Base-by-base conservation (phyloP, 2,797 vertebrate species). In the Vipera latastei region DNA sequence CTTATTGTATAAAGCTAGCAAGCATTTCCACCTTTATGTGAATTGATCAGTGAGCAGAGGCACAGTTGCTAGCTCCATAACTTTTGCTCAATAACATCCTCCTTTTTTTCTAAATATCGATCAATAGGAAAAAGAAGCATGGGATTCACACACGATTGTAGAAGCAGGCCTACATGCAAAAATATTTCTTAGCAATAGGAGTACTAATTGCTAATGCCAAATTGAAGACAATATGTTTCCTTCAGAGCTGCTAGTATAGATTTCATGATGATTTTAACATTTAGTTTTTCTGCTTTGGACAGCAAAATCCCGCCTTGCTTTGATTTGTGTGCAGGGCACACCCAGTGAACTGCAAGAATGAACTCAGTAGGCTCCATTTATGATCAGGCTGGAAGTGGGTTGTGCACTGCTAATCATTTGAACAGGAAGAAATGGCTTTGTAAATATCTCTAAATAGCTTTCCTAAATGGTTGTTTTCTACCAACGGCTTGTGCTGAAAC, bases 391-490 rank as follows among this genome's bases (percentile, higher is more conserved):
- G 94, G 94, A 96, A 96, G 73, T 53, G 90, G 95, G 65, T 86
- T 95, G 93, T 95, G 93, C 92, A 86, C 89, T 93, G 92, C 89
- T 97, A 93, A 96, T 94, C 88, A 92, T 93, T 97, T 96, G 96
- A 96, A 95, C 95, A 94, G 78, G 78, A 92, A 95, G 94, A 96
- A 94, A 96, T 96, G 95, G 94, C 96, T 93, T 88, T 96, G 94
- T 97, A 20, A 95, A 93, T 93, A 95, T 93, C 95, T 96, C 94
- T 94, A 96, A 96, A 95, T 95, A 95, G 97, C 96, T 96, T 97
- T 96, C 95, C 95, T 95, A 95, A 97, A 97, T 96, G 96, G 96
- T 96, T 95, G 88, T 95, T 97, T 97, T 96, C 93, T 93, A 95
- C 95, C 96, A 96, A 96, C 93, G 92, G 95, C 95, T 96, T 95